Evolutionary conservation across 2,888 invertebrate genomes (phyloP).

Genomic region (Sphinx pinastri): DNA sequence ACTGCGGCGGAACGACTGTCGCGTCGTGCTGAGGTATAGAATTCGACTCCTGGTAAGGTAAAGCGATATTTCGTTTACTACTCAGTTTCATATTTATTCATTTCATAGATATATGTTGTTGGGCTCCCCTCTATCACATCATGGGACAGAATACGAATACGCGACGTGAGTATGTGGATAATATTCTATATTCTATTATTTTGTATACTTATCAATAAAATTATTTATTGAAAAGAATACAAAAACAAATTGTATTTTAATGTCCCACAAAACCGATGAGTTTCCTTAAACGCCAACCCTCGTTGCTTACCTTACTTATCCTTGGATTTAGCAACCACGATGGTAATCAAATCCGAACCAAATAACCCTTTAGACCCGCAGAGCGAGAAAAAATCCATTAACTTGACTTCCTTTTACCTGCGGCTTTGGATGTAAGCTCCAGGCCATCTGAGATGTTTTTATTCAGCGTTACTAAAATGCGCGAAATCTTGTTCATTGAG

Average conservation of each 20-base stretch:
- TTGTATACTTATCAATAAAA: neutral
- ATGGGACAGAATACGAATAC: too few species aligned
- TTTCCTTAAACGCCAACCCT: constrained; percentile 16
- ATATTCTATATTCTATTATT: too few species aligned
- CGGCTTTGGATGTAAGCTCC: constrained; percentile 19
- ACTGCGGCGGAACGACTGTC: too few species aligned
- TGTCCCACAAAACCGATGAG: neutral
- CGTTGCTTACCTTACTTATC: constrained; percentile 37
- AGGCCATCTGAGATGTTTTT: constrained; percentile 19
- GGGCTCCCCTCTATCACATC: too few species aligned
- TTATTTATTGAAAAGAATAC: neutral
- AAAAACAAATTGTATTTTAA: constrained; percentile 8
- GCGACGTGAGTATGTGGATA: too few species aligned
- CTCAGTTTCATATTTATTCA: too few species aligned
- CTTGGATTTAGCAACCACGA: constrained; percentile 46
- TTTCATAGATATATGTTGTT: too few species aligned
- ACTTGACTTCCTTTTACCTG: constrained; percentile 27
- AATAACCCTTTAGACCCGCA: constrained; percentile 43
- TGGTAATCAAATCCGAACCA: constrained; percentile 51
- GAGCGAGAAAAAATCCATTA: constrained; percentile 44
- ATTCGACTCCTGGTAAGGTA: too few species aligned
- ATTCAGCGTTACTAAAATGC: constrained; percentile 8
- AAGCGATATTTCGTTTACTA: too few species aligned
- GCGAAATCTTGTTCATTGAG: constrained; percentile 9
- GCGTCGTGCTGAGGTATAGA: too few species aligned